phyloP scores from a whole-genome alignment of 2,888 invertebrate species.

The Anodontia alba region DNA sequence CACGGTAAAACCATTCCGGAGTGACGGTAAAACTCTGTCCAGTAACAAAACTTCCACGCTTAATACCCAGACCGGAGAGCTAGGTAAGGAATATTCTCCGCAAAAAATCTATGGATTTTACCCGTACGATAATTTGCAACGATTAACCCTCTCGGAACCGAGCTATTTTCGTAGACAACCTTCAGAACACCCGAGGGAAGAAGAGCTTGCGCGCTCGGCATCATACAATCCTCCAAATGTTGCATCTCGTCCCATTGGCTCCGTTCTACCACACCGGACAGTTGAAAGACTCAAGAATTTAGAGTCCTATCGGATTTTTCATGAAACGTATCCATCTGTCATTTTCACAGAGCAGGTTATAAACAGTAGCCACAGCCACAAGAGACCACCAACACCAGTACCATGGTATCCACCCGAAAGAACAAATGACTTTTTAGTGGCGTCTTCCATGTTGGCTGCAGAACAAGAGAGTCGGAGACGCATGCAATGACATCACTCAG shows the following conservation, averaged over 20 bases:
- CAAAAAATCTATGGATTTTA: neutral
- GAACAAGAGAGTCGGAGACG: slow-evolving; percentile 39
- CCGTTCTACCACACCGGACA: slow-evolving; percentile 34
- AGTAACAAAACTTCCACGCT: neutral
- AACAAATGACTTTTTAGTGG: slow-evolving; percentile 52
- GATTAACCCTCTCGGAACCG: neutral
- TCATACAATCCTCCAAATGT: neutral
- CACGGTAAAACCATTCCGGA: slow-evolving; percentile 18
- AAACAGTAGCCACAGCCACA: neutral
- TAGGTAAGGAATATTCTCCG: neutral
- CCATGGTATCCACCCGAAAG: slow-evolving; percentile 43
- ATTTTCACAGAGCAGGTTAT: neutral
- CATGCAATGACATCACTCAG: neutral
- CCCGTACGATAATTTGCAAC: neutral
- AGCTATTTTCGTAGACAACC: neutral
- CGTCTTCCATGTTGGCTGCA: slow-evolving; percentile 50
- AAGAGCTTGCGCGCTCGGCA: neutral
- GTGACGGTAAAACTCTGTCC: neutral
- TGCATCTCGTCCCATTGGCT: neutral
- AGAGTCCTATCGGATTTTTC: neutral
- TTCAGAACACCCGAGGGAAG: neutral
- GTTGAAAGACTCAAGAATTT: slow-evolving; percentile 31
- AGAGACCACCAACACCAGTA: slow-evolving; percentile 39
- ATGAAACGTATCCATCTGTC: neutral
- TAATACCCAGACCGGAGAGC: too few relatives aligned